A percentile compares a stretch with the other conserved stretches of the same genome.
Evolutionary conservation across 2,113 vertebrate species (phyloP).

Genomic region (Stercorarius parasiticus): DNA sequence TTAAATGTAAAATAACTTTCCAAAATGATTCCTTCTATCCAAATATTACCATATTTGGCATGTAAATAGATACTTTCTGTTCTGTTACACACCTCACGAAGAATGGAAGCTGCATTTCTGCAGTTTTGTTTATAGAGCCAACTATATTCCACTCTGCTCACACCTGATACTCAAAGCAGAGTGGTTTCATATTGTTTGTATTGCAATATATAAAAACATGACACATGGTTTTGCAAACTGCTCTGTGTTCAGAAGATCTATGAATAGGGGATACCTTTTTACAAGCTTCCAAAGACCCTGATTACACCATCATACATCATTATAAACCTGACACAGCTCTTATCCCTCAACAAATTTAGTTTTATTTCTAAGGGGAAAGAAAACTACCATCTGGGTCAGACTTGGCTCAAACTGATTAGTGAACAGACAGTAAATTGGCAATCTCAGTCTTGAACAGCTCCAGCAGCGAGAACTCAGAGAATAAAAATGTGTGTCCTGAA

Average conservation of each 20-base stretch:
- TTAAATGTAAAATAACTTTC: not conserved
- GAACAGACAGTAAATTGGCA: slow-evolving; percentile 14
- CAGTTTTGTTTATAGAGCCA: not conserved
- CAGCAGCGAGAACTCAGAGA: not conserved
- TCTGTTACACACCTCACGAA: not conserved
- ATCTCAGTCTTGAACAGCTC: not conserved
- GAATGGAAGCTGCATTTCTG: not conserved
- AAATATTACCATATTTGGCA: not conserved
- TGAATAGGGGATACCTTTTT: not conserved
- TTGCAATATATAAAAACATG: not conserved
- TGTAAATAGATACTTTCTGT: not conserved
- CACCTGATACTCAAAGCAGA: not conserved
- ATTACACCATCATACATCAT: not conserved
- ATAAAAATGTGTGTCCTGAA: slow-evolving; percentile 19
- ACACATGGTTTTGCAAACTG: not conserved
- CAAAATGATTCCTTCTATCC: not conserved
- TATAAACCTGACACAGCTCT: not conserved
- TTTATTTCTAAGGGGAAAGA: not conserved
- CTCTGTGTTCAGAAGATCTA: not conserved
- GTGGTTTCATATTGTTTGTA: not conserved
- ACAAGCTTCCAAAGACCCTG: not conserved
- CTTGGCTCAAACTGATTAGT: not conserved
- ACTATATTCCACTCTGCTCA: not conserved
- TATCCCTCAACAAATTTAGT: not conserved
- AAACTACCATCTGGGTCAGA: not conserved